Conservation (phyloP, 2,113 vertebrate species). For the Forbesichthys agassizii region DNA sequence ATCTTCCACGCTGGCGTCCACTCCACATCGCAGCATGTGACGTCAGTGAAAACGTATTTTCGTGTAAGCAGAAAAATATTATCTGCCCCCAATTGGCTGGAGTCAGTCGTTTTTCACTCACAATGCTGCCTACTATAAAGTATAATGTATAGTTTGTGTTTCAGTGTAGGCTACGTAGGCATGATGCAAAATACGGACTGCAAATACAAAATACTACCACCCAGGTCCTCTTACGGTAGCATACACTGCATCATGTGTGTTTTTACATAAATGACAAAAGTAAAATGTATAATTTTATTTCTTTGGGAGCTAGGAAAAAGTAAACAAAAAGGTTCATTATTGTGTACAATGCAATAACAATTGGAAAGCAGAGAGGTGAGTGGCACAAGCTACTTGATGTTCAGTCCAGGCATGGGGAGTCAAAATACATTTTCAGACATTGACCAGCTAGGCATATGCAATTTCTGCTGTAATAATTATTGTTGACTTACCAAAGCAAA, state of each 20-base stretch:
- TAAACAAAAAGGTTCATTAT: constrained; percentile 70
- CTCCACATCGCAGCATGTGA: constrained; percentile 27
- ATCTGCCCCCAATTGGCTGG: constrained; percentile 13
- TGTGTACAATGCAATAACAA: constrained; percentile 62
- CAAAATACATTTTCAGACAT: constrained; percentile 15
- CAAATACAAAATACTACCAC: too few species aligned
- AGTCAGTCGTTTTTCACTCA: too few species aligned
- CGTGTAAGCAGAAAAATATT: not conserved
- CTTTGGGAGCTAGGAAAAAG: constrained; percentile 68
- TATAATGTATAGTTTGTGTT: too few species aligned
- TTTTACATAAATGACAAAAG: constrained; percentile 61
- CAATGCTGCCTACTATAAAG: too few species aligned
- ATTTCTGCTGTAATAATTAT: constrained; percentile 16
- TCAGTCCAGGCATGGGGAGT: constrained; percentile 32
- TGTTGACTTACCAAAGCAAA: constrained; percentile 20
- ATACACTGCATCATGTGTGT: too few species aligned
- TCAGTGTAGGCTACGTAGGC: too few species aligned
- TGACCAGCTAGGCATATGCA: constrained; percentile 3
- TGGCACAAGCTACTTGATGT: constrained; percentile 36
- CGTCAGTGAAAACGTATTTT: constrained; percentile 6
- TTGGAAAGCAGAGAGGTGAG: constrained; percentile 43
- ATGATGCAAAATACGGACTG: too few species aligned
- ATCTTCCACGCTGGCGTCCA: constrained; percentile 63
- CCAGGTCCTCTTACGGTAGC: too few species aligned
- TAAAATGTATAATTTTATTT: constrained; percentile 73